Conservation (phyloP, 53 echinoderm and acorn worm genomes). For the Paelopatides confundens region DNA sequence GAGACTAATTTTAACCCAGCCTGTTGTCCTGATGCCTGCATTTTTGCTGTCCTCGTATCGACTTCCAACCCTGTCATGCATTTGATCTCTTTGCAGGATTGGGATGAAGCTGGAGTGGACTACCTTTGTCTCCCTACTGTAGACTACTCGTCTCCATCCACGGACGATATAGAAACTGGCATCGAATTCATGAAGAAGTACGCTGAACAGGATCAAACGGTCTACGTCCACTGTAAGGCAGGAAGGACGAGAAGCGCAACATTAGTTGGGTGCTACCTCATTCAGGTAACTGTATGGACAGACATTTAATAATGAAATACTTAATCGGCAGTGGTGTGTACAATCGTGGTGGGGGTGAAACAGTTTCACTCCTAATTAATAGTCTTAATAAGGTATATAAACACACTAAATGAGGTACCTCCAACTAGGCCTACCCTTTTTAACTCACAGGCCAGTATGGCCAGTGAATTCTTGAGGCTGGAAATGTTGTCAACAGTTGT, state of each 20-base stretch:
- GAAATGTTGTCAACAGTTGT: no score
- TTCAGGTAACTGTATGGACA: conserved; percentile 73
- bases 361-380: no score
- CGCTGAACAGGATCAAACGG: conserved; percentile 73
- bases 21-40: background rate
- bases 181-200: conserved; percentile 81
- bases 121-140: conserved; percentile 80
- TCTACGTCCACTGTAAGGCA: conserved; percentile 93
- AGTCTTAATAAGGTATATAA: no score
- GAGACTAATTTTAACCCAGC: background rate
- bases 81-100: conserved; percentile 67
- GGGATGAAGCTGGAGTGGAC: conserved; percentile 77
- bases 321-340: no score
- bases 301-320: no score
- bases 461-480: no score
- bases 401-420: no score
- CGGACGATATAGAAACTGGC: conserved; percentile 77
- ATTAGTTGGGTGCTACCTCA: conserved; percentile 93
- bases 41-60: background rate
- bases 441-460: no score
- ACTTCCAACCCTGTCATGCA: background rate
- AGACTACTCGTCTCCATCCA: conserved; percentile 88
- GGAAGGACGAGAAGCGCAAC: conserved; percentile 93
- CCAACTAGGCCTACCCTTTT: no score
- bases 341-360: no score